phyloP scores from a whole-genome alignment of 92 coral and sea anemone genomes.

The Porites lobata region DNA sequence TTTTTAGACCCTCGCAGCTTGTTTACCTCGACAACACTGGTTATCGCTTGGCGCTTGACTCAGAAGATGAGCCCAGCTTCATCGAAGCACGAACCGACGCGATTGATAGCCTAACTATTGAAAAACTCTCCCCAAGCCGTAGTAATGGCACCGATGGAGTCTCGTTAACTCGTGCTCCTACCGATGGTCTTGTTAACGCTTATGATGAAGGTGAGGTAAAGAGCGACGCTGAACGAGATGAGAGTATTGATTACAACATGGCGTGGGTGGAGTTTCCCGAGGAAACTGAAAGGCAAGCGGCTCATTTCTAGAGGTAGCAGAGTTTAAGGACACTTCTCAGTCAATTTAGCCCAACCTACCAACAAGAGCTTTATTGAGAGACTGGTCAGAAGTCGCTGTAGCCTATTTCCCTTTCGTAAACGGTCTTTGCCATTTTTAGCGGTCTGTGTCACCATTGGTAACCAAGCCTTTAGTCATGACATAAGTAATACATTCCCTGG shows the following conservation, averaged over 20 bases:
- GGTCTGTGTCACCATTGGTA: too few relatives aligned
- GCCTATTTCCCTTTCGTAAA: too few relatives aligned
- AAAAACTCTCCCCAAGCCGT: not conserved
- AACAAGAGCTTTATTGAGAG: too few relatives aligned
- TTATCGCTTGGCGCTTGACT: conserved; percentile 75
- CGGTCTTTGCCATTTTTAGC: too few relatives aligned
- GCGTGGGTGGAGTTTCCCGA: conserved; percentile 55
- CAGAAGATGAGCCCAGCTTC: conserved; percentile 60
- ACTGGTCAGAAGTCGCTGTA: too few relatives aligned
- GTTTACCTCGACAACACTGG: conserved; percentile 74
- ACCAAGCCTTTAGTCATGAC: too few relatives aligned
- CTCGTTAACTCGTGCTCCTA: conserved; percentile 5
- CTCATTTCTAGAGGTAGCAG: too few relatives aligned
- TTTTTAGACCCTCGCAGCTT: conserved; percentile 70
- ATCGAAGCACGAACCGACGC: conserved; percentile 38
- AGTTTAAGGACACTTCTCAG: too few relatives aligned
- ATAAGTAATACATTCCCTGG: too few relatives aligned
- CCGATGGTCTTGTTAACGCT: conserved; percentile 59
- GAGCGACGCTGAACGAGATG: conserved; percentile 90
- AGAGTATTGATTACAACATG: conserved; percentile 91
- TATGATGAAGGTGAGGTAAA: conserved; percentile 78
- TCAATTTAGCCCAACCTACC: too few relatives aligned
- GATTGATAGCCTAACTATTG: not conserved
- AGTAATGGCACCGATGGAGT: not conserved
- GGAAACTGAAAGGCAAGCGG: conserved; percentile 23